Base-by-base conservation (phyloP, 2,113 vertebrate genomes). In the Helogale parvula region DNA sequence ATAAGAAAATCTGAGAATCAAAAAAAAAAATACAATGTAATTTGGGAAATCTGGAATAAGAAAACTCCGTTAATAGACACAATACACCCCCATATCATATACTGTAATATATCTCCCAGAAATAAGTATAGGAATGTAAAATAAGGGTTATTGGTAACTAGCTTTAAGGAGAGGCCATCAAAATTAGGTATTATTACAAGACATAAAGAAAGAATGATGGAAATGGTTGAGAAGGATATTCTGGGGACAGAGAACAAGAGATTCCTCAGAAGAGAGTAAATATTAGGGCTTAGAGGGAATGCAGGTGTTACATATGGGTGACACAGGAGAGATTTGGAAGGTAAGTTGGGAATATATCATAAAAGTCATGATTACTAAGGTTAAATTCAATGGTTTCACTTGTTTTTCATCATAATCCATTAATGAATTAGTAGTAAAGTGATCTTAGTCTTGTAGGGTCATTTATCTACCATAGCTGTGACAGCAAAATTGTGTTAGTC, bases 221-320 rank as follows among this genome's bases (percentile, higher is more conserved):
- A 47, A n/a, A 8, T 27, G 16, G 4, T 57, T 60, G 21, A 47
- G 35, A n/a, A 41, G 15, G 50, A 27, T 79, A 65, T 76, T 86
- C n/a, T 82, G 54, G 80, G 25, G n/a, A 54, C 23, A 66, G 29
- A 81, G 13, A 45, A 38, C 0, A 54, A 72, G 21, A 52, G 0
- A 66, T 45, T 86, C 19, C 19, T 54, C 19, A 68, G 29, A 72
- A 17, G 23, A 23, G 5, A 69, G 11, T 8, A 31, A 1, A 3
- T 6, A 14, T 11, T 33, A 31, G 3, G 4, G 1, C 71, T n/a
- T 68, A 33, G 12, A 47, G 50, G 4, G 35, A 54, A 38, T 60
- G 2, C 25, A 57, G 3, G 1, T 9, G 52, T 5, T 14, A 27
- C 1, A 45, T 8, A 21, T 33, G 25, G 16, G 1, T 88, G 7